Evolutionary conservation across 2,888 invertebrate genomes (phyloP).

Genomic region (Acleris literana): DNA sequence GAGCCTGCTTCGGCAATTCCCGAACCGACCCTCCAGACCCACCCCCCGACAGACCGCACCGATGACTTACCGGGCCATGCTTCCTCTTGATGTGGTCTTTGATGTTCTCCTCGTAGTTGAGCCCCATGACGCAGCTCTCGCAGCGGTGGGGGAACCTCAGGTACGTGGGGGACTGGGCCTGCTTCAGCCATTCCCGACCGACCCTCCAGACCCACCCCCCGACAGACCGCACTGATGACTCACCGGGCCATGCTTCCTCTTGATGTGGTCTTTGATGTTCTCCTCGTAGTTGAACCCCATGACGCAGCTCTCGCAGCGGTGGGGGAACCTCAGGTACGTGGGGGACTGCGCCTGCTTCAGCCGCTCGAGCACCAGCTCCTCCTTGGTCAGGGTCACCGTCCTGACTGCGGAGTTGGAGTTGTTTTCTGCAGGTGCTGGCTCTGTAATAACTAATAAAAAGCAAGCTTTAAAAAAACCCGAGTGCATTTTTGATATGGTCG

Average conservation of each 20-base stretch:
- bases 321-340: conserved; percentile 19
- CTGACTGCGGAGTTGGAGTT: conserved; percentile 28
- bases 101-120: conserved; percentile 45
- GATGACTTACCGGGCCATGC: conserved; percentile 39
- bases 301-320: conserved; percentile 46
- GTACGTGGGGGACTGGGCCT: conserved; percentile 34
- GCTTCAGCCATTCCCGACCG: conserved; percentile 37
- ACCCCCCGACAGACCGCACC: too few species aligned
- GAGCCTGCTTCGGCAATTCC: conserved; percentile 38
- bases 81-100: conserved; percentile 46
- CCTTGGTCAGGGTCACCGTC: conserved; percentile 37
- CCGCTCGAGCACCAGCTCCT: conserved; percentile 41
- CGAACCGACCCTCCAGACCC: too few species aligned
- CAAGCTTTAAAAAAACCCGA: too few species aligned
- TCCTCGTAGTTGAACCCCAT: conserved; percentile 46
- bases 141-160: conserved; percentile 39
- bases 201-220: too few species aligned
- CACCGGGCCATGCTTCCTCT: conserved; percentile 45
- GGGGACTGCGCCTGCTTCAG: conserved; percentile 33
- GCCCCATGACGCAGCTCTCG: conserved; percentile 45
- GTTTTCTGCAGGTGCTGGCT: conserved; percentile 3
- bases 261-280: conserved; percentile 45
- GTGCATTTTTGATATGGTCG: too few species aligned
- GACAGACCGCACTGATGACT: not conserved
- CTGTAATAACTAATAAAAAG: too few species aligned